phyloP scores from a whole-genome alignment of 2,113 vertebrate genomes.

The Poecilia latipinna region DNA sequence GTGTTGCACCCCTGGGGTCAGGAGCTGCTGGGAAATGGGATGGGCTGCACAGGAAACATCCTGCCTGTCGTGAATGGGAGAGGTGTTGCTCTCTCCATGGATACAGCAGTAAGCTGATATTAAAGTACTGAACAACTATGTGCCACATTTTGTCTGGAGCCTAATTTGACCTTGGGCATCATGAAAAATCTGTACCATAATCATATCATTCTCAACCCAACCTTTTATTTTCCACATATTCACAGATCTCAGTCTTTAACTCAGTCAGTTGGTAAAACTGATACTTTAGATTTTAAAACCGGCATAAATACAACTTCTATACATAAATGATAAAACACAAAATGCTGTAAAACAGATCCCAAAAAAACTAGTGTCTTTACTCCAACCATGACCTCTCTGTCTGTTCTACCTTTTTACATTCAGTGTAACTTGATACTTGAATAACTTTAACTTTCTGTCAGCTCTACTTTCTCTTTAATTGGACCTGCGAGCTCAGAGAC shows the following conservation, averaged over 20 bases:
- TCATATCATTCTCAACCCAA: conserved; percentile 14
- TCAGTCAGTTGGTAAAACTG: not conserved
- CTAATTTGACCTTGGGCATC: conserved; percentile 8
- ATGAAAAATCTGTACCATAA: not conserved
- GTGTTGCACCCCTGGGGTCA: conserved; percentile 30
- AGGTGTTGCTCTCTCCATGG: conserved; percentile 47
- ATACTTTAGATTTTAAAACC: not conserved
- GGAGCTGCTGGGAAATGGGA: conserved; percentile 55
- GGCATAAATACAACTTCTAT: not conserved
- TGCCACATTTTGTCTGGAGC: conserved; percentile 11
- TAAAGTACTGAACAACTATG: conserved; percentile 48
- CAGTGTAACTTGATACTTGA: not conserved
- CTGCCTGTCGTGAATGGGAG: conserved; percentile 38
- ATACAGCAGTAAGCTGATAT: conserved; percentile 38
- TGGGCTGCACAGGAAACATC: conserved; percentile 29
- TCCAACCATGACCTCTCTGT: not conserved
- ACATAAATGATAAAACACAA: not conserved
- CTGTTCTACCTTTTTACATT: not conserved
- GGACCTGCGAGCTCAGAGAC: not conserved
- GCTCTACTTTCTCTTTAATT: not conserved
- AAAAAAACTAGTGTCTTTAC: not conserved
- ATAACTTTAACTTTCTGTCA: not conserved
- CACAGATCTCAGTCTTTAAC: not conserved
- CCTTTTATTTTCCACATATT: conserved; percentile 7
- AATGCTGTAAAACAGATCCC: not conserved